phyloP scores from a whole-genome alignment of 2,113 vertebrate genomes.

The Nansenia antarctica region DNA sequence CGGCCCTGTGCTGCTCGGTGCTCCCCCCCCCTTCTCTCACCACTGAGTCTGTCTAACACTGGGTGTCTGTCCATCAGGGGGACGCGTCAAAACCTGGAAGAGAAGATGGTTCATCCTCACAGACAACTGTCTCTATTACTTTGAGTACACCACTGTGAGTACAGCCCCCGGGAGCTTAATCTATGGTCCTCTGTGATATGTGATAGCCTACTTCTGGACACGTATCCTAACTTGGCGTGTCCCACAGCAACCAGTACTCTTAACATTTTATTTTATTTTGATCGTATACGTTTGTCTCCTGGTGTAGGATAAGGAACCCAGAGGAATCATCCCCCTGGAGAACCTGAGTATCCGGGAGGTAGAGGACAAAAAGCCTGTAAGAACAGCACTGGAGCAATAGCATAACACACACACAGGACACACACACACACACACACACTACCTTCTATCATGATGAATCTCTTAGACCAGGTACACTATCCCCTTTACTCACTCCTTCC shows the following conservation, averaged over 20 bases:
- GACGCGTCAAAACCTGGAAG: conserved; percentile 98
- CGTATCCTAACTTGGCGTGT: no score
- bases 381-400: conserved; percentile 49
- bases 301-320: conserved; percentile 93
- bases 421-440: no score
- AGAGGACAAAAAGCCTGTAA: conserved; percentile 96
- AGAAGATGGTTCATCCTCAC: conserved; percentile 98
- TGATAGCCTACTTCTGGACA: no score
- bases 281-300: not conserved
- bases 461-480: no score
- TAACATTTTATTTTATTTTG: not conserved
- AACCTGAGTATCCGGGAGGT: conserved; percentile 97
- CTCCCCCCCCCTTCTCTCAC: conserved; percentile 6
- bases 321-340: conserved; percentile 96
- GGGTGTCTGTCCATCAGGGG: conserved; percentile 78
- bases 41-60: conserved; percentile 46
- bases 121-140: conserved; percentile 99
- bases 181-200: no score
- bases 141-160: conserved; percentile 97
- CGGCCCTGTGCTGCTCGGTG: conserved; percentile 54
- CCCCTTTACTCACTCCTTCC: no score
- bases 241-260: no score
- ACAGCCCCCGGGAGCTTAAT: no score
- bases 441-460: no score
- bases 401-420: conserved; percentile 1